Base-by-base conservation (phyloP, 2,113 vertebrate genomes). In the Coregonus clupeaformis region DNA sequence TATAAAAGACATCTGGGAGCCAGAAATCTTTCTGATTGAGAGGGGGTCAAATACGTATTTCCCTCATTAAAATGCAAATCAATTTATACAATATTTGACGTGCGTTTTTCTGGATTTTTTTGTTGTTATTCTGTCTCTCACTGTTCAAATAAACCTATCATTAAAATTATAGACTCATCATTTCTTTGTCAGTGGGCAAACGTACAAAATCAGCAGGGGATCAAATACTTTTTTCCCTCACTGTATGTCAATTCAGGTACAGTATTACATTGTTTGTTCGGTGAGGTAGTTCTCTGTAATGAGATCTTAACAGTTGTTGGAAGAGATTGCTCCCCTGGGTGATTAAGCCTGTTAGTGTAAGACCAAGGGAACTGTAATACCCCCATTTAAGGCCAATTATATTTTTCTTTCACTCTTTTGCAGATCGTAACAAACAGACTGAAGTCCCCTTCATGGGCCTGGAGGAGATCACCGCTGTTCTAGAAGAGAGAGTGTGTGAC, bases 391-490 rank as follows among this genome's bases (percentile, higher is more conserved):
- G 85, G 81, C 80, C 85, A 80, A 88, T 82, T 78, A 82, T 11
- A 42, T 67, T 24, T 67, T 79, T 62, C 80, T 77, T 77, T 16
- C 80, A 80, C 77, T 74, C 81, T 83, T 78, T 76, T 84, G 25
- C 76, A 98, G 97, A 90, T 88, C 95, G 91, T 72, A 94, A 84
- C 87, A 97, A 93, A 86, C 93, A 93, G 67, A 81, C 76, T 0
- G 95, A 95, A 59, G 85, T 94, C 36, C 78, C 82, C 62, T 99
- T 99, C 77, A 92, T 99, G 95, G 90, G 92, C 30, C 90, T 89
- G 76, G 94, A 96, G 80, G 95, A 97, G 85, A 94, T 98, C 65
- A 83, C 90, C 73, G 92, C 92, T 7, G 88, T 95, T 84, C 90
- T 99, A 82, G 94, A 92, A 89, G 91, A 93, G 71, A 90, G 82